A percentile compares a stretch with the other conserved stretches of the same genome.
Evolutionary conservation across 1,140 invertebrate species (phyloP).

Genomic region (Scylla paramamosain): DNA sequence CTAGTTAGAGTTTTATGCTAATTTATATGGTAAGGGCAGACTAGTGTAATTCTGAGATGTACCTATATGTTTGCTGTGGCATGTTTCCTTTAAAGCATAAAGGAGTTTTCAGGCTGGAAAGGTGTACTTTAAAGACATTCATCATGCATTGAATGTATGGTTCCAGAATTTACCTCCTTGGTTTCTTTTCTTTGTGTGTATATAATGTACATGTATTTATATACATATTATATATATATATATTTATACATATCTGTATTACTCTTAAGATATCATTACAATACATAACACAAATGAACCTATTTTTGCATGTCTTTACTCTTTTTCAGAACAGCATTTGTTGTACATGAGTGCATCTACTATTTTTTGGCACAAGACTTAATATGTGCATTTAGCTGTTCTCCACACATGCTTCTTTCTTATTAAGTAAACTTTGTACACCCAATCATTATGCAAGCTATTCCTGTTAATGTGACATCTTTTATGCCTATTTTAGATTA

Average conservation of each 20-base stretch:
- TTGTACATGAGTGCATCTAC: conserved; percentile 13
- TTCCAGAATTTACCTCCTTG: not conserved
- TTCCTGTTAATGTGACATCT: not conserved
- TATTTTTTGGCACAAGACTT: not conserved
- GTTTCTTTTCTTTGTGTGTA: conserved; percentile 12
- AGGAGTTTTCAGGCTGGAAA: not conserved
- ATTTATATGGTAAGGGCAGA: not conserved
- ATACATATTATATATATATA: conserved; percentile 16
- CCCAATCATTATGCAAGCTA: not conserved
- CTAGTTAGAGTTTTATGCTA: conserved; percentile 26
- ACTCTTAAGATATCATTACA: not conserved
- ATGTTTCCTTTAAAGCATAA: not conserved
- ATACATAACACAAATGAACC: not conserved
- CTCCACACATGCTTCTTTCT: not conserved
- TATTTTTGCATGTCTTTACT: not conserved
- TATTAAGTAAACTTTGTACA: not conserved
- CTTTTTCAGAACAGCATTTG: not conserved
- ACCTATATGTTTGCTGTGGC: not conserved
- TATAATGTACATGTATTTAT: conserved; percentile 16
- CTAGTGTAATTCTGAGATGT: not conserved
- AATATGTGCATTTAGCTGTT: not conserved
- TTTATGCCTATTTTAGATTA: not conserved
- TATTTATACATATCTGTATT: not conserved
- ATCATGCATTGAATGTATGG: not conserved
- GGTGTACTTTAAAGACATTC: not conserved